These are phyloP conservation scores for Apodemia duryi DNA, from an alignment of 2,888 invertebrate species.

Conservation along the genomic window DNA sequence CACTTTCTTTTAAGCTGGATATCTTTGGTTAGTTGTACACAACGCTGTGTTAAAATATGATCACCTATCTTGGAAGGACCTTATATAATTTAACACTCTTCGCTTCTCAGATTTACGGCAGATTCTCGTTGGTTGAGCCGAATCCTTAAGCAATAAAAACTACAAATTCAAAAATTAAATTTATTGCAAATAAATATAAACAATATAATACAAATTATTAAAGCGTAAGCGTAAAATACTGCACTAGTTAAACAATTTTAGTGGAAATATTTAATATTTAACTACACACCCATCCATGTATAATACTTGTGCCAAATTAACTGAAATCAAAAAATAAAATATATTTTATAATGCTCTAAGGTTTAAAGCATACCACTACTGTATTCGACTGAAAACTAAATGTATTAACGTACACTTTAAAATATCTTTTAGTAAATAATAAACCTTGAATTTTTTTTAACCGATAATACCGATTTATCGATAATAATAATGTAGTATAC, in stretches of 20 bases:
- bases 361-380: background rate
- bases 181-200: constrained; percentile 47
- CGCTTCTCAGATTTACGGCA: no score
- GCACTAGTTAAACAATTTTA: constrained; percentile 40
- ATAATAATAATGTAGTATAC: no score
- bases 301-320: constrained; percentile 68
- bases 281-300: constrained; percentile 71
- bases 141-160: constrained; percentile 25
- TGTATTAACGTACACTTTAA: no score
- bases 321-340: constrained; percentile 61
- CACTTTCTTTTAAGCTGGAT: no score
- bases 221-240: constrained; percentile 38
- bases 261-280: constrained; percentile 35
- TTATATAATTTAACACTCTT: no score
- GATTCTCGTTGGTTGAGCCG: background rate
- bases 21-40: no score
- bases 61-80: no score
- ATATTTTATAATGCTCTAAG: constrained; percentile 8
- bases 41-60: no score
- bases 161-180: constrained; percentile 32
- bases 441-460: no score
- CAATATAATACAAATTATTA: constrained; percentile 31
- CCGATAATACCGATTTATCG: no score
- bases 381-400: background rate
- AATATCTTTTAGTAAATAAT: no score